These are phyloP conservation scores for Plumapathes pennacea DNA, from an alignment of 92 coral and sea anemone species.

Conservation along the genomic window DNA sequence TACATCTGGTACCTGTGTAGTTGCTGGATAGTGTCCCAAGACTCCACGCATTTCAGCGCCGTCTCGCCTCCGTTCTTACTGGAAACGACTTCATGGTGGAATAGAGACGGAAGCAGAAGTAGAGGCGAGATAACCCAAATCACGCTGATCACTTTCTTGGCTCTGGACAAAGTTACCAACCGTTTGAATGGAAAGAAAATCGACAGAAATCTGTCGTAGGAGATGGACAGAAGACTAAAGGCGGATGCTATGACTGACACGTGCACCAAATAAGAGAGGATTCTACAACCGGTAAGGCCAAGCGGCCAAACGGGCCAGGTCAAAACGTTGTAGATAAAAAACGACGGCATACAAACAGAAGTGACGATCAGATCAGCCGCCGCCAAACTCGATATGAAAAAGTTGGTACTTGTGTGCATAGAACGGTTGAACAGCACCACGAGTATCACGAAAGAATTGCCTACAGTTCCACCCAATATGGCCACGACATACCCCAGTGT, in stretches of 20 bases:
- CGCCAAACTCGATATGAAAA: constrained; percentile 73
- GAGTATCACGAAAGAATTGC: constrained; percentile 64
- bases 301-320: constrained; percentile 86
- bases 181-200: constrained; percentile 68
- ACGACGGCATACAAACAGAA: constrained; percentile 71
- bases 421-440: constrained; percentile 73
- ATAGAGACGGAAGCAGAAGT: constrained; percentile 63
- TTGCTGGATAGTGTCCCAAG: constrained; percentile 49
- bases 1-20: constrained; percentile 61
- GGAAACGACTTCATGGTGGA: constrained; percentile 54
- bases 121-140: constrained; percentile 78
- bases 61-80: constrained; percentile 18
- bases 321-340: constrained; percentile 70
- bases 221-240: constrained; percentile 69
- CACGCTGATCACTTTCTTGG: constrained; percentile 41
- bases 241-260: constrained; percentile 88
- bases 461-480: constrained; percentile 61
- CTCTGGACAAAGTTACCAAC: constrained; percentile 43
- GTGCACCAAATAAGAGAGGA: constrained; percentile 65
- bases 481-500: constrained; percentile 44
- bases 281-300: constrained; percentile 61
- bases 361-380: constrained; percentile 75
- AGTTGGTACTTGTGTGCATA: constrained; percentile 73
- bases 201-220: constrained; percentile 79
- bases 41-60: constrained; percentile 55